These are phyloP conservation scores for Pogonomyrmex barbatus DNA, from an alignment of 1,140 invertebrate species.

Conservation along the genomic window DNA sequence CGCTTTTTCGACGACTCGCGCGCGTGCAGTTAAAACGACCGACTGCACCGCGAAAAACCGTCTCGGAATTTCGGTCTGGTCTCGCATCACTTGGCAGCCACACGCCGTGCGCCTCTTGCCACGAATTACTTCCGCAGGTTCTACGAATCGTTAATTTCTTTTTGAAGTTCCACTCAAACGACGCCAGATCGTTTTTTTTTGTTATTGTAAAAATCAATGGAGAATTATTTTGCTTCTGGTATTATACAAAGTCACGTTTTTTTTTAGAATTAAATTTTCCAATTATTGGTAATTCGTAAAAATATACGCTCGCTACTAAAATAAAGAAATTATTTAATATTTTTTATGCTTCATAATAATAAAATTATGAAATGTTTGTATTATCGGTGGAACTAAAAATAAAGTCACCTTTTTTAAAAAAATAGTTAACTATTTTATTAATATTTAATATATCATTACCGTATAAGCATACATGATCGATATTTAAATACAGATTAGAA, in stretches of 20 bases:
- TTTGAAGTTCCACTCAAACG: slow-evolving; percentile 18
- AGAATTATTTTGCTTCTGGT: neutral
- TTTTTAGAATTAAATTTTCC: slow-evolving; percentile 13
- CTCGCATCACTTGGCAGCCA: slow-evolving; percentile 23
- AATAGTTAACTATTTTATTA: neutral
- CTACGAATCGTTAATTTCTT: slow-evolving; percentile 57
- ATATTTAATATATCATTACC: neutral
- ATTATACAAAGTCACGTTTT: neutral
- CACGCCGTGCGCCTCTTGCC: slow-evolving; percentile 25
- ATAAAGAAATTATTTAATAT: neutral
- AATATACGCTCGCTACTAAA: neutral
- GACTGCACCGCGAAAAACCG: slow-evolving; percentile 55
- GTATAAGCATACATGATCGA: neutral
- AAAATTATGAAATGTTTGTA: slow-evolving; percentile 16
- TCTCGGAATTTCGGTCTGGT: slow-evolving; percentile 49
- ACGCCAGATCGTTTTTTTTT: neutral
- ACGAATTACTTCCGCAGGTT: slow-evolving; percentile 47
- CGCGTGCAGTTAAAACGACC: slow-evolving; percentile 57
- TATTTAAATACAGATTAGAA: neutral
- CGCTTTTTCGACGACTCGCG: slow-evolving; percentile 52
- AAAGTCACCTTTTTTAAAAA: neutral
- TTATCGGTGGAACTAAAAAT: neutral
- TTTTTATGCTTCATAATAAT: neutral
- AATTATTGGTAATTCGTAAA: slow-evolving; percentile 3
- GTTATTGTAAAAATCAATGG: neutral